Conservation (phyloP, 2,113 vertebrate genomes). For the Sinocyclocheilus anshuiensis region DNA sequence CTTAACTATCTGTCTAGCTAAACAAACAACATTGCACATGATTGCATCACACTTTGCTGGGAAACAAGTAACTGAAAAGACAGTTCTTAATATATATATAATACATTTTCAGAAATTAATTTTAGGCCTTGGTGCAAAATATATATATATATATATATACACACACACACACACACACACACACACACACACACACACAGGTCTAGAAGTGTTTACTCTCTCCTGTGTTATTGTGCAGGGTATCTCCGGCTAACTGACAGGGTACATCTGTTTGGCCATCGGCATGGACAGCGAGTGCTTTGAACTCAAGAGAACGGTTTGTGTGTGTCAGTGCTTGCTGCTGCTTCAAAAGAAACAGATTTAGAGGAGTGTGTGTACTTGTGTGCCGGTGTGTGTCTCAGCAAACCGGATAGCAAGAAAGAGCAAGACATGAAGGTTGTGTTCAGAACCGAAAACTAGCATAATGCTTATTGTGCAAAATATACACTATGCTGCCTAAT, state of each 20-base stretch:
- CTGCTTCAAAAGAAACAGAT: slow-evolving; percentile 8
- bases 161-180: background rate
- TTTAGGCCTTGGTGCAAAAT: too few relatives aligned
- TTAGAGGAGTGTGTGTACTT: slow-evolving; percentile 18
- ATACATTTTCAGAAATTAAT: too few relatives aligned
- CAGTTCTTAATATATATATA: too few relatives aligned
- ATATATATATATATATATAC: background rate
- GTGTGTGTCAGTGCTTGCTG: slow-evolving; percentile 13
- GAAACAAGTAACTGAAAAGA: too few relatives aligned
- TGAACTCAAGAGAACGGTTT: slow-evolving; percentile 42
- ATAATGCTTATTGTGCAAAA: background rate
- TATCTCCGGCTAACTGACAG: slow-evolving; percentile 44
- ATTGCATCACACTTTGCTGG: too few relatives aligned
- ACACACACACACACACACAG: background rate
- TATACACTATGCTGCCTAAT: background rate
- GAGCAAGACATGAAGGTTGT: background rate
- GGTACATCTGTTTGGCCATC: slow-evolving; percentile 54
- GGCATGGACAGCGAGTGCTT: slow-evolving; percentile 51
- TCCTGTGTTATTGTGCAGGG: slow-evolving; percentile 34
- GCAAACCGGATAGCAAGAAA: background rate
- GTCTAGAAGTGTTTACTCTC: slow-evolving; percentile 41
- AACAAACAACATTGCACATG: too few relatives aligned
- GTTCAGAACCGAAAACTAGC: slow-evolving; percentile 1
- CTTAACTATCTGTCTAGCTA: too few relatives aligned
- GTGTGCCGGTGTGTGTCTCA: slow-evolving; percentile 8